phyloP scores from a whole-genome alignment of 2,888 invertebrate species.

The Luperina testacea region DNA sequence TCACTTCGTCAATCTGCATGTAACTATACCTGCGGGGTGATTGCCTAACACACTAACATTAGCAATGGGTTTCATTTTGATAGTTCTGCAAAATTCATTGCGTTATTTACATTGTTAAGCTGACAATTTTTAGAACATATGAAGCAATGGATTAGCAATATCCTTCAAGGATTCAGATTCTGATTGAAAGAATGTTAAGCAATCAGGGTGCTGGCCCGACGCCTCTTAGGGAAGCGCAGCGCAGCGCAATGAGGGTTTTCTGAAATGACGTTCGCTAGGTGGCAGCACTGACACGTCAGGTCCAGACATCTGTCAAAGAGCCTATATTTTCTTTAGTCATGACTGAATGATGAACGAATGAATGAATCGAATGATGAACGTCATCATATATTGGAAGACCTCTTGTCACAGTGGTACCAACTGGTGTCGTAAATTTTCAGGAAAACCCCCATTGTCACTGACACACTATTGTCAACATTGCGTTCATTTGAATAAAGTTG shows the following conservation, averaged over 20 bases:
- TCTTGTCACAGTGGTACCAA: too few relatives aligned
- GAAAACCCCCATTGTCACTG: too few relatives aligned
- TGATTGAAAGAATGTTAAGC: background rate
- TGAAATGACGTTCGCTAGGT: too few relatives aligned
- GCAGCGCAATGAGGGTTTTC: too few relatives aligned
- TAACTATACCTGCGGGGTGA: background rate
- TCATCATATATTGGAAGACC: too few relatives aligned
- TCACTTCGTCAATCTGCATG: constrained; percentile 9
- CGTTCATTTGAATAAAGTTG: background rate
- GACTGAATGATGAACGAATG: too few relatives aligned
- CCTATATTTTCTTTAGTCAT: too few relatives aligned
- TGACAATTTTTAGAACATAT: background rate
- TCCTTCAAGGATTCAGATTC: background rate
- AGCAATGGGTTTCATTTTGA: background rate
- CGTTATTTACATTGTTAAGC: background rate
- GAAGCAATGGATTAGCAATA: background rate
- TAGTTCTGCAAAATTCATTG: background rate
- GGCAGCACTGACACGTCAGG: too few relatives aligned
- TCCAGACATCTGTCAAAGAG: too few relatives aligned
- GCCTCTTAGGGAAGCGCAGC: background rate
- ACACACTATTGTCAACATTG: background rate
- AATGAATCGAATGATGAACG: too few relatives aligned
- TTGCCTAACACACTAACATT: background rate
- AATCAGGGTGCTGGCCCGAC: background rate
- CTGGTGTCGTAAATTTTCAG: too few relatives aligned